A percentile compares a stretch with the other conserved stretches of the same genome.
phyloP scores from a whole-genome alignment of 2,113 vertebrate species.

The Elanus axillaris region DNA sequence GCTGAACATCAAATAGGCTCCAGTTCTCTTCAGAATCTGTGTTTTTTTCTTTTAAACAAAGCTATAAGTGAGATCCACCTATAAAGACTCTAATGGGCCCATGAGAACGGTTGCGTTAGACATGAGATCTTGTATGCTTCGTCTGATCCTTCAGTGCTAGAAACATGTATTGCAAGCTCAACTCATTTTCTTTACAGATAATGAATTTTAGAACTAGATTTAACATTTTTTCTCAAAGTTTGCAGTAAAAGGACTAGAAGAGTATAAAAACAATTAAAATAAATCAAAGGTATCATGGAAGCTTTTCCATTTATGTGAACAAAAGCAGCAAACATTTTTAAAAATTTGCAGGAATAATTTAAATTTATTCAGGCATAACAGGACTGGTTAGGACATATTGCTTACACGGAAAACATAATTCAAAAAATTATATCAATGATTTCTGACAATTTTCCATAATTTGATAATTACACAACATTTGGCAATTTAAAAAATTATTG shows the following conservation, averaged over 20 bases:
- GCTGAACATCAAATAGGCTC: conserved; percentile 61
- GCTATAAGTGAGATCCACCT: conserved; percentile 44
- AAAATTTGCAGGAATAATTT: neutral
- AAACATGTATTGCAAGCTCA: conserved; percentile 15
- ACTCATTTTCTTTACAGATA: conserved; percentile 52
- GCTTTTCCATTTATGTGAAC: neutral
- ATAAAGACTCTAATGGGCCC: conserved; percentile 40
- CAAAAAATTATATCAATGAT: neutral
- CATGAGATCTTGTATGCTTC: conserved; percentile 41
- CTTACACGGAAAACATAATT: neutral
- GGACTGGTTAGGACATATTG: neutral
- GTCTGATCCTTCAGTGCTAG: conserved; percentile 11
- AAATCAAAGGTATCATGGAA: neutral
- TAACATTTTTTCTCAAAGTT: neutral
- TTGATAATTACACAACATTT: conserved; percentile 25
- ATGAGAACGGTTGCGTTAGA: neutral
- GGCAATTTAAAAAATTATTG: neutral
- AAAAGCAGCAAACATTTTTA: neutral
- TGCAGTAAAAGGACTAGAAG: neutral
- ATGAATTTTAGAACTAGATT: conserved; percentile 8
- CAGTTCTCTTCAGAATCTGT: conserved; percentile 27
- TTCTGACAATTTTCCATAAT: conserved; percentile 28
- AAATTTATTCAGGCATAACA: neutral
- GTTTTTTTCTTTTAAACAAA: conserved; percentile 4
- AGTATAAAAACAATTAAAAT: neutral